Conservation (phyloP, 2,888 invertebrate genomes). For the Harpalus rubripes region DNA sequence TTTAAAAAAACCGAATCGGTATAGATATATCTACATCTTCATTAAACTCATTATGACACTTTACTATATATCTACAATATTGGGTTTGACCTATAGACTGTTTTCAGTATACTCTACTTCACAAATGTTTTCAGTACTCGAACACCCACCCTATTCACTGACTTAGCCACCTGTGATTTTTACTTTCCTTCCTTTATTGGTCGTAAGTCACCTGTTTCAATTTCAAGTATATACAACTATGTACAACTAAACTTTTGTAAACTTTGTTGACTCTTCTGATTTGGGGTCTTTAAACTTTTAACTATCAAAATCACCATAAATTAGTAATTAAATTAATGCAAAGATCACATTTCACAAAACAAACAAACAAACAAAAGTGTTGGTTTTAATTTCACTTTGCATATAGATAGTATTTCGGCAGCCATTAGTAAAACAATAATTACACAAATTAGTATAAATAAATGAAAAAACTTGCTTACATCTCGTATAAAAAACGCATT, state of each 20-base stretch:
- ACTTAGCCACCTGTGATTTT: no score
- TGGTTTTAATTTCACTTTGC: constrained; percentile 28
- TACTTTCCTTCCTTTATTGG: no score
- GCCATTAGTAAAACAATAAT: constrained; percentile 43
- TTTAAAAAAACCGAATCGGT: no score
- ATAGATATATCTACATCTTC: no score
- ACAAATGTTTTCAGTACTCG: no score
- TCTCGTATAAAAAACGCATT: constrained; percentile 29
- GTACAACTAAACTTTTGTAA: neutral
- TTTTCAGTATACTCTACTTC: no score
- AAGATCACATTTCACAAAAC: constrained; percentile 18
- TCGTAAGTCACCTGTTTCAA: no score
- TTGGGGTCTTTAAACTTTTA: neutral
- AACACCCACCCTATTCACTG: no score
- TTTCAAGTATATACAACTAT: no score
- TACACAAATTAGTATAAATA: constrained; percentile 42
- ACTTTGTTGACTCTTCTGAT: neutral
- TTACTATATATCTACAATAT: no score
- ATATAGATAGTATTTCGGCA: constrained; percentile 41
- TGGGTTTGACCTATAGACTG: no score
- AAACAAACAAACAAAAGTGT: constrained; percentile 30
- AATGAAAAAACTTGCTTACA: constrained; percentile 49
- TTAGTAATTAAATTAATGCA: constrained; percentile 35
- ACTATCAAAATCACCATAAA: constrained; percentile 21
- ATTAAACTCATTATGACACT: no score